Evolutionary conservation across 2,113 vertebrate genomes (phyloP), one percentile per base, ranked within the genome.

Genomic region (Heteronetta atricapilla): DNA sequence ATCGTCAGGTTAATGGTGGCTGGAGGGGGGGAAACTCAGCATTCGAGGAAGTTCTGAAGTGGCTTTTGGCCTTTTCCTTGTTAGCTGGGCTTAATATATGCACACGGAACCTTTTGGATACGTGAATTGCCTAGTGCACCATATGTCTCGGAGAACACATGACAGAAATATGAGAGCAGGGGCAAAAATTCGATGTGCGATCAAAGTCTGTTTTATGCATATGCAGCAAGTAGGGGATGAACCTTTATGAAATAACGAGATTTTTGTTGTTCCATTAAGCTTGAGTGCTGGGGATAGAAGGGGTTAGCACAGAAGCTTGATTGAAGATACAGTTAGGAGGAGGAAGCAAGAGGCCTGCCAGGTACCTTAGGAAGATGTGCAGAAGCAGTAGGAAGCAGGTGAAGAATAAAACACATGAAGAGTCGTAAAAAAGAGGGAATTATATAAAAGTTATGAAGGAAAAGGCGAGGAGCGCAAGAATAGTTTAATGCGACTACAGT

Each of bases 361-460:
- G 55, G 53, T 80, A 62, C 48, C 48, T 22, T 12, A n/a, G 25
- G 18, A 70, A 63, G 44, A 78, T 52, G 25, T 53, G 25, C 73
- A 77, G 70, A 69, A 89, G 40, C 44, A 60, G 28, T 82, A 86
- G 69, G 33, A 83, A 62, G 16, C 16, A 21, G 42, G 8, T 64
- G 66, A 78, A 94, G 75, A 38, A 86, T 86, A 78, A 72, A 82
- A 62, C 12, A 76, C 70, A 46, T 70, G 63, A 73, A 86, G 82
- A 93, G 85, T 16, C 78, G 60, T 84, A 80, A 58, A 91, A 66
- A 81, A 75, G 36, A 3, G 4, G 53, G n/a, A 86, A 44, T 46
- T 86, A 38, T 11, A 20, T 75, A 7, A 33, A 92, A 91, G 88
- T 90, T 93, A 88, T 78, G 82, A 95, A 91, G 91, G 91, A 74